Conservation (phyloP, 2,797 vertebrate genomes). For the Hydrolagus colliei region DNA sequence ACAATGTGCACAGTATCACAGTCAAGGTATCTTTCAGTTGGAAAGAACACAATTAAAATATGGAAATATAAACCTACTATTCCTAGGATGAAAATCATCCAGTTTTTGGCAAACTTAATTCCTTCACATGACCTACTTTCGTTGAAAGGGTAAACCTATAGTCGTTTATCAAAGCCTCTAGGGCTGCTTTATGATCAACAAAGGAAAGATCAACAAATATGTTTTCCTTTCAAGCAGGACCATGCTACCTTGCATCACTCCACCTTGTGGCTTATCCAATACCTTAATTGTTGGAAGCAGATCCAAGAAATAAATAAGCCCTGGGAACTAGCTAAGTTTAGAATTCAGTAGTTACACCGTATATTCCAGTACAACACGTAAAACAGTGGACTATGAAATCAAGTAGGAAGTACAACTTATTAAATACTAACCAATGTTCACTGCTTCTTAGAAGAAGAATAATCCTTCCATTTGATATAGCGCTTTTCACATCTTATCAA, state of each 20-base stretch:
- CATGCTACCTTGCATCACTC: neutral
- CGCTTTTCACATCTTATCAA: too few relatives aligned
- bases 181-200: neutral
- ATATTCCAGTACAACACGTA: neutral
- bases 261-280: neutral
- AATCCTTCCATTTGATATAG: neutral
- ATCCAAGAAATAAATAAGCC: neutral
- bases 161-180: neutral
- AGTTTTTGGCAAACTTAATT: neutral
- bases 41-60: neutral
- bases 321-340: neutral
- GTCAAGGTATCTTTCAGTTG: neutral
- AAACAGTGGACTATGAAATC: neutral
- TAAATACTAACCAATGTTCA: neutral
- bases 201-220: neutral
- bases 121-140: neutral
- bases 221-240: neutral
- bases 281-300: neutral
- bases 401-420: neutral
- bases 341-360: neutral
- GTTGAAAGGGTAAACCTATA: neutral
- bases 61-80: neutral
- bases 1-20: neutral
- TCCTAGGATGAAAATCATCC: neutral
- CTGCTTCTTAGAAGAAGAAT: neutral